These are phyloP conservation scores for Euplexia lucipara DNA, from an alignment of 2,888 invertebrate genomes.

Conservation along the genomic window DNA sequence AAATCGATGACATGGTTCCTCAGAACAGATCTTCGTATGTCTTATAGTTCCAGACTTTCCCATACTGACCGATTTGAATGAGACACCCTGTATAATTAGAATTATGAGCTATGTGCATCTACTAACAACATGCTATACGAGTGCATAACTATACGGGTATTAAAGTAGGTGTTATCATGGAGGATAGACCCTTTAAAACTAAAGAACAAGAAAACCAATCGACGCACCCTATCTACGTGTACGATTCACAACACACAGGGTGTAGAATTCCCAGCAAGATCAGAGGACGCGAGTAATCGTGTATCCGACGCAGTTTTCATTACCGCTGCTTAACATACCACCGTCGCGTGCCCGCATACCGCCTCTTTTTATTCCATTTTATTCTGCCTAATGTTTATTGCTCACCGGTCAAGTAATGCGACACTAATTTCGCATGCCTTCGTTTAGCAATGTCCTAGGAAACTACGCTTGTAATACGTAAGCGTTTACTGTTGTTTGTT, in stretches of 20 bases:
- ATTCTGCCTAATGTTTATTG: slow-evolving; percentile 78
- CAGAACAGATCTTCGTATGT: too few species aligned
- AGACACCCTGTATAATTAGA: too few species aligned
- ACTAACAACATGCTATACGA: too few species aligned
- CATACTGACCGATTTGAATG: too few species aligned
- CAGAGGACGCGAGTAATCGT: slow-evolving; percentile 70
- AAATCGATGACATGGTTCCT: too few species aligned
- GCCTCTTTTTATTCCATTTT: slow-evolving; percentile 72
- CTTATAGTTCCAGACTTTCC: too few species aligned
- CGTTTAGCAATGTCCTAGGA: slow-evolving; percentile 62
- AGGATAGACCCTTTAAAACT: too few species aligned
- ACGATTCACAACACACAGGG: slow-evolving; percentile 49
- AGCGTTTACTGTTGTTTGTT: slow-evolving; percentile 58
- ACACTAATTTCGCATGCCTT: slow-evolving; percentile 73
- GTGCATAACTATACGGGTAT: too few species aligned
- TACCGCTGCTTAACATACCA: slow-evolving; percentile 86
- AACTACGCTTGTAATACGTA: slow-evolving; percentile 57
- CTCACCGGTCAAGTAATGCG: slow-evolving; percentile 70
- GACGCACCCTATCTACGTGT: slow-evolving; percentile 45
- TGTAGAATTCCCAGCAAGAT: slow-evolving; percentile 65
- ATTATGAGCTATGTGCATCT: too few species aligned
- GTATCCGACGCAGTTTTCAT: slow-evolving; percentile 81
- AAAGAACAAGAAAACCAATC: slow-evolving; percentile 13
- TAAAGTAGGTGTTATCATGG: too few species aligned
- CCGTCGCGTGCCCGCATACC: slow-evolving; percentile 67